Conservation (phyloP, 2,888 invertebrate species). For the Ennomos fuscantarius region DNA sequence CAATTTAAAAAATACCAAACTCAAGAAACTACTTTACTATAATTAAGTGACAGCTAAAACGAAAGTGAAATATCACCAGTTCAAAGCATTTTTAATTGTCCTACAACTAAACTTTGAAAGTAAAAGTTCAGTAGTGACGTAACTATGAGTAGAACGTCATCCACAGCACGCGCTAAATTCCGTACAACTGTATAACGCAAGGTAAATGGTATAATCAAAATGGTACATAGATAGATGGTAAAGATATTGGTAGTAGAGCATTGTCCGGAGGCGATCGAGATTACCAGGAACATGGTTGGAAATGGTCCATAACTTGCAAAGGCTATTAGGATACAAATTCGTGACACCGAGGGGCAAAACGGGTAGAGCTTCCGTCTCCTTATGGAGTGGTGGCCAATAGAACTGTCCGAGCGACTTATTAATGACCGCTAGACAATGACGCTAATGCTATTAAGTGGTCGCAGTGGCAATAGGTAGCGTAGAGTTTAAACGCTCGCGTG, state of each 20-base stretch:
- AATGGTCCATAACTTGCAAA: slow-evolving; percentile 49
- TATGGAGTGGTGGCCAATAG: slow-evolving; percentile 74
- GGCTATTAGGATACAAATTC: slow-evolving; percentile 63
- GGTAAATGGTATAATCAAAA: slow-evolving; percentile 34
- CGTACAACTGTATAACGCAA: slow-evolving; percentile 21
- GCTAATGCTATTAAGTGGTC: slow-evolving; percentile 79
- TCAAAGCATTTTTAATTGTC: slow-evolving; percentile 25
- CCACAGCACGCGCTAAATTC: slow-evolving; percentile 31
- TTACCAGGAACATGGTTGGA: slow-evolving; percentile 48
- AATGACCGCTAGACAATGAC: slow-evolving; percentile 77
- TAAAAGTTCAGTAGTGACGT: too few species aligned
- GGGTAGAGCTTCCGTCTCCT: slow-evolving; percentile 49
- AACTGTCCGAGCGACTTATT: slow-evolving; percentile 77
- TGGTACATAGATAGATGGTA: slow-evolving; percentile 19
- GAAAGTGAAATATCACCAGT: slow-evolving; percentile 24
- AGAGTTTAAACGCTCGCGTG: slow-evolving; percentile 59
- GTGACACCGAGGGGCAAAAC: slow-evolving; percentile 66
- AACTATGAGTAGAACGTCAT: slow-evolving; percentile 30
- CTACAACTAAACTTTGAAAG: too few species aligned
- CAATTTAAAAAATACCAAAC: not conserved
- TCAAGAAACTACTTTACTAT: slow-evolving; percentile 4
- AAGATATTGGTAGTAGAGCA: slow-evolving; percentile 35
- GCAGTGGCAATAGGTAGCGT: slow-evolving; percentile 59
- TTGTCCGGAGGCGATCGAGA: slow-evolving; percentile 35
- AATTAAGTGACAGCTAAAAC: slow-evolving; percentile 14